Evolutionary conservation across 2,888 invertebrate species (phyloP).

Genomic region (Resseliella maxima): DNA sequence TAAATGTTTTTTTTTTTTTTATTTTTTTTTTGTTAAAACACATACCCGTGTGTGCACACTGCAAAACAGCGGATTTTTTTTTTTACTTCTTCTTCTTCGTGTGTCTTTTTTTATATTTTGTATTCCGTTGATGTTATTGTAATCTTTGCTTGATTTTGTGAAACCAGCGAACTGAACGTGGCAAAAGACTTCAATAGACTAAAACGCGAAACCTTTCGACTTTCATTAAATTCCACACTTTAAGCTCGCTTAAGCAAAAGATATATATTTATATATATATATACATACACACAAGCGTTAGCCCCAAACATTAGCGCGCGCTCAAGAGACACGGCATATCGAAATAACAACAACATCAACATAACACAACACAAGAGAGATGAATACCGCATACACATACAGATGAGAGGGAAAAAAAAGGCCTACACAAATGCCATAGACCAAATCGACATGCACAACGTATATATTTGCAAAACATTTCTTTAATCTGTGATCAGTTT

Average conservation of each 20-base stretch:
- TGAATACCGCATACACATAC: neutral
- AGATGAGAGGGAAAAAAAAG: neutral
- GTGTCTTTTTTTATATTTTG: no score
- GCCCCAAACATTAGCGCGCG: neutral
- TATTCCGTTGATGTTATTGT: no score
- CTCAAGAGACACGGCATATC: neutral
- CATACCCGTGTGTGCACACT: no score
- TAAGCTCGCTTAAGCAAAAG: neutral
- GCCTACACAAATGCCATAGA: conserved; percentile 24
- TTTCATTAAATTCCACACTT: conserved; percentile 43
- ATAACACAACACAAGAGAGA: neutral
- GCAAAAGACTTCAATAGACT: conserved; percentile 51
- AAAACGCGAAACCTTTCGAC: conserved; percentile 48
- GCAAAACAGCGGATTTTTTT: neutral
- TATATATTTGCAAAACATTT: neutral
- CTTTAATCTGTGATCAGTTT: conserved; percentile 2
- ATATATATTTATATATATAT: neutral
- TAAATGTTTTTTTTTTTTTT: no score
- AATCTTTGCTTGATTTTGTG: neutral
- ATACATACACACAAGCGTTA: neutral
- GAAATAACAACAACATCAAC: conserved; percentile 26
- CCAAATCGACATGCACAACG: neutral
- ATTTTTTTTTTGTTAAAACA: no score
- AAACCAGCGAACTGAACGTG: conserved; percentile 24
- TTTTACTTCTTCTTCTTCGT: neutral